These are phyloP conservation scores for Catalaphyllia jardinei DNA, from an alignment of 64 coral and sea anemone species.

Conservation along the genomic window DNA sequence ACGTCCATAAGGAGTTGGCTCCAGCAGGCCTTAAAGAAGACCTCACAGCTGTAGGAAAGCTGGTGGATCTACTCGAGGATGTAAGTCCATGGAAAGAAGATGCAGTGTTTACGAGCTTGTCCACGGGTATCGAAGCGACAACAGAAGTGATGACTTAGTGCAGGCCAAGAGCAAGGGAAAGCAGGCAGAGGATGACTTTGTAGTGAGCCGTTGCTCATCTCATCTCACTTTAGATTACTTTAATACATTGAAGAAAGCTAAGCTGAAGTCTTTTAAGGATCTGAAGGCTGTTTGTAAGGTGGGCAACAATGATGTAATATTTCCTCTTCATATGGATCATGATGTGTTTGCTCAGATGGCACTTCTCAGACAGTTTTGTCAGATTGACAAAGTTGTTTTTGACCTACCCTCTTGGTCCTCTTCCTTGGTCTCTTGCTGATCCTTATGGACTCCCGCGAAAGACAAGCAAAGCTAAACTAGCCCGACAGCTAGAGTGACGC, in stretches of 20 bases:
- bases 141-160: conserved; percentile 33
- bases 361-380: too few relatives aligned
- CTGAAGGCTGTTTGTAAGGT: conserved; percentile 50
- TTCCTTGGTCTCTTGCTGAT: too few relatives aligned
- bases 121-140: conserved; percentile 46
- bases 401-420: too few relatives aligned
- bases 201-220: conserved; percentile 27
- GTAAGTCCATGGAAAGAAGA: conserved; percentile 51
- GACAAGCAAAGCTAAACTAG: conserved; percentile 44
- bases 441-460: too few relatives aligned
- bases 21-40: too few relatives aligned
- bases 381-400: too few relatives aligned
- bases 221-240: conserved; percentile 45
- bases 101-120: conserved; percentile 42
- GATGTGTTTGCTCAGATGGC: too few relatives aligned
- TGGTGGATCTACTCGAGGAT: conserved; percentile 14
- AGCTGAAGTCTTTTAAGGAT: too few relatives aligned
- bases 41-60: too few relatives aligned
- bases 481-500: background rate
- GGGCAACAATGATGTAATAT: conserved; percentile 40
- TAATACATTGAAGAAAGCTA: conserved; percentile 65
- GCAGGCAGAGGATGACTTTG: conserved; percentile 38
- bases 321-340: conserved; percentile 15
- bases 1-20: too few relatives aligned
- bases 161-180: conserved; percentile 48